phyloP scores from a whole-genome alignment of 2,113 vertebrate genomes.

The Pan troglodytes region NHGRI_mPanTro3-v2.1_pri NC_072408.2:111882501-111883000 shows the following conservation, averaged over 20 bases:
- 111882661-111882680: not conserved
- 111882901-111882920: not conserved
- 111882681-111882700: not conserved
- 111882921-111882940: fast-evolving
- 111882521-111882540: not conserved
- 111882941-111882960: not conserved
- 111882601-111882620: not conserved
- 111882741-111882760: not conserved
- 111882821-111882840: not conserved
- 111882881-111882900: not conserved
- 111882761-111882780: not conserved
- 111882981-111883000: too few species aligned
- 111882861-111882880: not conserved
- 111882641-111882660: not conserved
- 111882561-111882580: not conserved
- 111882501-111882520: not conserved
- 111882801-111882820: not conserved
- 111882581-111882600: not conserved
- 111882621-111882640: not conserved
- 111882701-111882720: not conserved
- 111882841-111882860: not conserved
- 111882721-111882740: not conserved
- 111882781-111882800: not conserved
- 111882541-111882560: not conserved
- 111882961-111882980: constrained; percentile 83